Percentiles rank a stretch among this genome's conserved stretches.
Evolutionary conservation across 1,140 invertebrate genomes (phyloP).

Genomic region (Leguminivora glycinivorella): DNA sequence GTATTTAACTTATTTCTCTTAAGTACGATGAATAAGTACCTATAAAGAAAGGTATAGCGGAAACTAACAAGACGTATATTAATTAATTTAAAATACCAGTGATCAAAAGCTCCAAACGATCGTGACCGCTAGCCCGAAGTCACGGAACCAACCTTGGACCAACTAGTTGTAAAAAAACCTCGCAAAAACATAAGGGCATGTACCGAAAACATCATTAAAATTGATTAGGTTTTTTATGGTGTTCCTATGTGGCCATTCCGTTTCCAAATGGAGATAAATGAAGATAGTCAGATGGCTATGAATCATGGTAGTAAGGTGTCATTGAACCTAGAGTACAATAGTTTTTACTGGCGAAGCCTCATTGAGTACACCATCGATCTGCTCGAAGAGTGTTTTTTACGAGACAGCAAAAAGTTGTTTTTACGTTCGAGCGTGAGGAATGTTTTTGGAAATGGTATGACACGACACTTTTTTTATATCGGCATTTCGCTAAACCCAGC

Average conservation of each 20-base stretch:
- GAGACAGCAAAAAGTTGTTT: slow-evolving; percentile 16
- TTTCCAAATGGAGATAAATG: slow-evolving; percentile 44
- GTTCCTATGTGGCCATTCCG: slow-evolving; percentile 34
- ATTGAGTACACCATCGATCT: slow-evolving; percentile 40
- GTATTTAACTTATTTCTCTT: too few relatives aligned
- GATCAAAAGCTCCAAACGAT: background rate
- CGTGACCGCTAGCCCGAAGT: slow-evolving; percentile 35
- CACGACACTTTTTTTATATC: slow-evolving; percentile 6
- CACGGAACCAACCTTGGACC: slow-evolving; percentile 42
- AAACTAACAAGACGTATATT: background rate
- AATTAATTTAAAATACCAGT: slow-evolving; percentile 13
- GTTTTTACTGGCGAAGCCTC: slow-evolving; percentile 48
- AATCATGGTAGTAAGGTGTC: slow-evolving; percentile 48
- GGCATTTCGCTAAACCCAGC: slow-evolving; percentile 5
- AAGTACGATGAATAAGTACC: too few relatives aligned
- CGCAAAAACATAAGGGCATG: slow-evolving; percentile 49
- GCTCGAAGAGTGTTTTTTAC: slow-evolving; percentile 11
- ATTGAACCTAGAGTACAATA: slow-evolving; percentile 50
- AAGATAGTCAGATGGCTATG: slow-evolving; percentile 43
- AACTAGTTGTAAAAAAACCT: slow-evolving; percentile 37
- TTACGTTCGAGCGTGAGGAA: slow-evolving; percentile 4
- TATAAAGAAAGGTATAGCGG: background rate
- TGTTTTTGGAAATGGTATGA: slow-evolving; percentile 18
- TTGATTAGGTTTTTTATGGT: slow-evolving; percentile 48
- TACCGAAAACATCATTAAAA: slow-evolving; percentile 45